Evolutionary conservation across 2,797 vertebrate genomes (phyloP), one percentile per base, ranked within the genome.

Genomic region (Tapera naevia): DNA sequence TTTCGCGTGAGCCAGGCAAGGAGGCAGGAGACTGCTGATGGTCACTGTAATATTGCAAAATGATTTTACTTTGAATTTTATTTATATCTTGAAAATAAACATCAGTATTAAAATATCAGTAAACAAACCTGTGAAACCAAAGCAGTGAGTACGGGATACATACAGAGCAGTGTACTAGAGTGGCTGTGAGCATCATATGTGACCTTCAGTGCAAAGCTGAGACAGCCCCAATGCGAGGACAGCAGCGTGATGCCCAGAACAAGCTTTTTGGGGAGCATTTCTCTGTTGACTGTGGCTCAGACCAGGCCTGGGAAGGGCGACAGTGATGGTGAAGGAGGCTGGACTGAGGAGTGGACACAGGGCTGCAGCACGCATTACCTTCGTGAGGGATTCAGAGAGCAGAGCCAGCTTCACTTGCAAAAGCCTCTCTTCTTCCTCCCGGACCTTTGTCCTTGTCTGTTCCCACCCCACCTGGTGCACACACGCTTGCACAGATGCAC

Each of bases 41-140:
- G 28, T 33, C 43, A 14, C 25, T 50, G 58, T 85, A 66, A 45
- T 76, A 88, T 80, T 78, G 92, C 54, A 92, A 96, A 95, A 91
- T 91, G 94, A 75, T 64, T 91, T 91, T 71, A 61, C 53, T 75
- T 91, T 19, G 37, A 24, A 67, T 80, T 95, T 95, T 95, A 97
- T 97, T 96, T 89, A 33, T 87, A 74, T 72, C 89, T 92, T 91
- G 60, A 96, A 96, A 96, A 96, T 89, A 89, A 91, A 89, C 93
- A 93, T 82, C 78, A 75, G 56, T 81, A 92, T 95, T 86, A 91
- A 95, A 94, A 75, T 74, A 89, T 5, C 76, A 75, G 72, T 92
- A 86, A 92, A 78, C 72, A 91, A 72, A 85, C 46, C 13, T 60
- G 78, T 88, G 88, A 58, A 32, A 56, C 57, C 27, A 43, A 83